These are phyloP conservation scores for Mustelus asterias DNA, from an alignment of 2,113 vertebrate species.

Conservation along the genomic window DNA sequence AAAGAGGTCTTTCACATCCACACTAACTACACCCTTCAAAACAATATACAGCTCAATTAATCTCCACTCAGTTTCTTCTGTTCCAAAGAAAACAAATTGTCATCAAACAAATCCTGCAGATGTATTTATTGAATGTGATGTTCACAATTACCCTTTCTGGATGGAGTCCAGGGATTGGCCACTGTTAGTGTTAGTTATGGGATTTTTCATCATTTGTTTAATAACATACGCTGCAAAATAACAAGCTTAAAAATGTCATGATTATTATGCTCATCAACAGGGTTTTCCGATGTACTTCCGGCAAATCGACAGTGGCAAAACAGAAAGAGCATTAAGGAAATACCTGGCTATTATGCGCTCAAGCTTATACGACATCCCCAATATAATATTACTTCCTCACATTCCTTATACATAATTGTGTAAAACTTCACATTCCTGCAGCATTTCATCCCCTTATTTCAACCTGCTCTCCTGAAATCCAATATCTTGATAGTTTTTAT, in stretches of 20 bases:
- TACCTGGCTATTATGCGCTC: background rate
- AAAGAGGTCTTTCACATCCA: too few species aligned
- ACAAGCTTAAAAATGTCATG: background rate
- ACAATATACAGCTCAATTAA: too few species aligned
- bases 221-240: background rate
- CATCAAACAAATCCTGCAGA: background rate
- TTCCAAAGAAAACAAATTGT: too few species aligned
- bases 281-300: background rate
- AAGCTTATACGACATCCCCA: background rate
- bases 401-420: slow-evolving; percentile 31
- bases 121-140: background rate
- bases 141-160: background rate
- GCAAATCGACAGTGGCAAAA: background rate
- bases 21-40: too few species aligned
- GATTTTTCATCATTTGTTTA: background rate
- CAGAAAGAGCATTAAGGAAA: background rate
- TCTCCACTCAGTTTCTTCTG: too few species aligned
- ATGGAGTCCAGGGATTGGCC: too few species aligned
- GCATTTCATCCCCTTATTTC: background rate
- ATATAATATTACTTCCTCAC: background rate
- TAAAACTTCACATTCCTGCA: slow-evolving; percentile 6
- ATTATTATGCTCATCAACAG: background rate
- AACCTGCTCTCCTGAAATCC: background rate
- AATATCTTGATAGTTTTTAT: background rate
- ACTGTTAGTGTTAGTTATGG: background rate